Evolutionary conservation across 2,888 invertebrate genomes (phyloP).

Genomic region (Protonemura montana): DNA sequence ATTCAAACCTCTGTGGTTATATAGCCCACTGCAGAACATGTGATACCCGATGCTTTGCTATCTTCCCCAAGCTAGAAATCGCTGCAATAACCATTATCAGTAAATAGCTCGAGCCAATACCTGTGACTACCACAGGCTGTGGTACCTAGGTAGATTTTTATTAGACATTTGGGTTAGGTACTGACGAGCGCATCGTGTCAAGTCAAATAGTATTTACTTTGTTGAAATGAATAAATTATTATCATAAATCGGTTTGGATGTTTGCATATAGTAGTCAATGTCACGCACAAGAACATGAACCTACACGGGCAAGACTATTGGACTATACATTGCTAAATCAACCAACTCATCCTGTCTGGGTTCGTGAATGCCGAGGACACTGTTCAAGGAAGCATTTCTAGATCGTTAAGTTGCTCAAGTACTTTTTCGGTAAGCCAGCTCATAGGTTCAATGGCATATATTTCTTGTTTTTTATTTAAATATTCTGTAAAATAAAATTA

Average conservation of each 20-base stretch:
- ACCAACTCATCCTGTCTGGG: neutral
- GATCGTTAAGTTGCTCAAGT: neutral
- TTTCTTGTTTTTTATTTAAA: neutral
- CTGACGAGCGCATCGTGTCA: neutral
- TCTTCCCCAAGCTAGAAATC: too few species aligned
- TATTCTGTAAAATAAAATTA: neutral
- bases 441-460: neutral
- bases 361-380: neutral
- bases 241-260: neutral
- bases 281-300: neutral
- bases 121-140: too few species aligned
- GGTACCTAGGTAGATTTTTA: too few species aligned
- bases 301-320: neutral
- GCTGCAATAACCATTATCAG: too few species aligned
- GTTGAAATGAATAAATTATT: neutral
- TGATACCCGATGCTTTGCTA: too few species aligned
- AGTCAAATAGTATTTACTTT: neutral
- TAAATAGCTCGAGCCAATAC: too few species aligned
- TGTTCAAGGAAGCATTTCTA: neutral
- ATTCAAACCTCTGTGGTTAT: too few species aligned
- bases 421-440: neutral
- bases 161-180: too few species aligned
- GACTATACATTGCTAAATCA: neutral
- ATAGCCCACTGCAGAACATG: too few species aligned
- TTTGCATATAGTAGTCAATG: neutral